Evolutionary conservation across 2,888 invertebrate species (phyloP), one percentile per base, ranked within the genome.

Genomic region (Polydrusus tereticollis): DNA sequence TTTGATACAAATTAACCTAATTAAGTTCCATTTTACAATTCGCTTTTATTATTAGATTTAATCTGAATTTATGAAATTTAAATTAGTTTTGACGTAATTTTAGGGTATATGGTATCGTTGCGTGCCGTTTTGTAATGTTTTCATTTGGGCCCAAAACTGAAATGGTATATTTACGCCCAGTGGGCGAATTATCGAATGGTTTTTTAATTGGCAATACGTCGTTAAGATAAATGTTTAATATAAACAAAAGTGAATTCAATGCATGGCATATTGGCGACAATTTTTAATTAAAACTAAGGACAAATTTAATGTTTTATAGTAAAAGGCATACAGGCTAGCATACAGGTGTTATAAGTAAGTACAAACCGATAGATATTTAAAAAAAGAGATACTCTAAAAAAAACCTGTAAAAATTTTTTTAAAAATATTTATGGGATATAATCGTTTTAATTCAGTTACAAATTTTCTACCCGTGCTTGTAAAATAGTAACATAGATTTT

Each of bases 1-100:
- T 47, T 47, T 43, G 47, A 29, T 47, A 45, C 62, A 62, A 62
- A 62, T 43, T 62, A 62, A 62, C 47, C 45, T 62, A 47, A 62
- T 62, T 62, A 47, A 62, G 62, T 62, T 62, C 14, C 62, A 47
- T 62, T 62, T 62, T 62, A 62, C 47, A 20, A 47, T 62, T 62
- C 29, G 62, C 45, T 62, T n/a, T 62, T 62, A 62, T 62, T 62
- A 62, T 62, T 41, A 23, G 47, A 62, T 62, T 62, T 33, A 62
- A 47, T 47, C 26, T 47, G 47, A 47, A 62, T 62, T 62, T 62
- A 62, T 62, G 62, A 62, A 62, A 62, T 62, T 47, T 62, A 62
- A 62, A 62, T 47, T 47, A 45, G 62, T 45, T 62, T 43, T 62
- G 62, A 52, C 20, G 52, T 52, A 52, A 26, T 52, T 52, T 52